A percentile compares a stretch with the other conserved stretches of the same genome.
Conservation (phyloP, 2,797 vertebrate genomes). For the Chrysocyon brachyurus region DNA sequence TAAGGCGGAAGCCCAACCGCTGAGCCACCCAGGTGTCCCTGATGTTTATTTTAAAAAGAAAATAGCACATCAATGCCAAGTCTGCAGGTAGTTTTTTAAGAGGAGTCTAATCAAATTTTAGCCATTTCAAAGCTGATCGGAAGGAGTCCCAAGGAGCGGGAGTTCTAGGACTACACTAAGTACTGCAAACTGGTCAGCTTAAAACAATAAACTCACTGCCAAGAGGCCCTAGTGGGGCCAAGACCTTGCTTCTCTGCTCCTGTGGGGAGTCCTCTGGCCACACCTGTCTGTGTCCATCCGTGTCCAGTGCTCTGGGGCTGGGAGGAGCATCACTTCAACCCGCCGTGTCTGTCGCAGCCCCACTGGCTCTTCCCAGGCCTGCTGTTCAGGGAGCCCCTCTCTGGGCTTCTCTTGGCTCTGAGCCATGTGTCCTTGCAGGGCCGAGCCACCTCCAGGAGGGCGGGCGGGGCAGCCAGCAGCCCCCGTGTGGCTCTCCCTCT, state of each 20-base stretch:
- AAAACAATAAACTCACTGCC: neutral
- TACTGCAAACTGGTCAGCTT: neutral
- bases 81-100: neutral
- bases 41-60: neutral
- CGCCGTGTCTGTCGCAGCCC: neutral
- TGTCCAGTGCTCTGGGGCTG: neutral
- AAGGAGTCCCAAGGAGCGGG: neutral
- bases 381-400: neutral
- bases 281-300: neutral
- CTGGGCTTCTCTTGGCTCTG: neutral
- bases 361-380: neutral
- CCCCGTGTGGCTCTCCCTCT: too few species aligned
- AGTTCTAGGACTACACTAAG: neutral
- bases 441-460: too few species aligned
- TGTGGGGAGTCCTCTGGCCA: neutral
- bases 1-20: too few species aligned
- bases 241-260: neutral
- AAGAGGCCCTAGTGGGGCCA: too few species aligned
- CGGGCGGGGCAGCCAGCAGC: rapidly evolving
- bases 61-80: neutral
- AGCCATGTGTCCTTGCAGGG: neutral
- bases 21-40: too few species aligned
- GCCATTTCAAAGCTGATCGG: neutral
- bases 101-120: neutral
- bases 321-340: rapidly evolving